Conservation (phyloP, 2,888 invertebrate species). For the Rotaria sp. region DNA sequence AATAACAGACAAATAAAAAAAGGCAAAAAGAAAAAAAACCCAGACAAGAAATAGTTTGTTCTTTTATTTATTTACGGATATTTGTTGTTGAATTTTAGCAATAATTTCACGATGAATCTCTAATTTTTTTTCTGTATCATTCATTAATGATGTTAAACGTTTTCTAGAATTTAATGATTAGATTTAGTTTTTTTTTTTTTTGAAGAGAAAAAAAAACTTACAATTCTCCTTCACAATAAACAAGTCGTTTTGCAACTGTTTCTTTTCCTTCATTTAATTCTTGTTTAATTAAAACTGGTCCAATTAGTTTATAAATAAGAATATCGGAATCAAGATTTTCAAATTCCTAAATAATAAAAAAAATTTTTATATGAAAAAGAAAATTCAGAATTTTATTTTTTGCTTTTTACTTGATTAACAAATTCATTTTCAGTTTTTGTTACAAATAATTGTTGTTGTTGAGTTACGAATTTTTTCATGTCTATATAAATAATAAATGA, state of each 20-base stretch:
- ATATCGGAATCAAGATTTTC: no score
- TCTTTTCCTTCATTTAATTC: no score
- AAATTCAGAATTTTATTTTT: no score
- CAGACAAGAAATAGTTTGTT: no score
- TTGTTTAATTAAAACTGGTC: no score
- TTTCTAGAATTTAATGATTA: neutral
- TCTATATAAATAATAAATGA: neutral
- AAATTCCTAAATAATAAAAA: no score
- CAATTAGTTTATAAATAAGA: no score
- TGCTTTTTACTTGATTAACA: neutral
- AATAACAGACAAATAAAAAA: no score
- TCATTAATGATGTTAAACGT: neutral
- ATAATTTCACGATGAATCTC: neutral
- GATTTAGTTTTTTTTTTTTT: neutral
- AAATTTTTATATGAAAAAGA: neutral
- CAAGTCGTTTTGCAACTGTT: no score
- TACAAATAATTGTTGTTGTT: neutral
- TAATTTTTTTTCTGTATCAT: neutral
- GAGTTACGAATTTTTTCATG: neutral
- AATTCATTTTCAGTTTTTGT: slow-evolving; percentile 12
- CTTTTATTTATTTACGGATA: neutral
- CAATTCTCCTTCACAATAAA: no score
- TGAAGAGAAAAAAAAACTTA: no score
- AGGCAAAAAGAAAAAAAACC: no score
- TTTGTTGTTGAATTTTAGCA: neutral